Evolutionary conservation across 2,797 vertebrate genomes (phyloP).

Genomic region (Orientallactaga sibirica): DNA sequence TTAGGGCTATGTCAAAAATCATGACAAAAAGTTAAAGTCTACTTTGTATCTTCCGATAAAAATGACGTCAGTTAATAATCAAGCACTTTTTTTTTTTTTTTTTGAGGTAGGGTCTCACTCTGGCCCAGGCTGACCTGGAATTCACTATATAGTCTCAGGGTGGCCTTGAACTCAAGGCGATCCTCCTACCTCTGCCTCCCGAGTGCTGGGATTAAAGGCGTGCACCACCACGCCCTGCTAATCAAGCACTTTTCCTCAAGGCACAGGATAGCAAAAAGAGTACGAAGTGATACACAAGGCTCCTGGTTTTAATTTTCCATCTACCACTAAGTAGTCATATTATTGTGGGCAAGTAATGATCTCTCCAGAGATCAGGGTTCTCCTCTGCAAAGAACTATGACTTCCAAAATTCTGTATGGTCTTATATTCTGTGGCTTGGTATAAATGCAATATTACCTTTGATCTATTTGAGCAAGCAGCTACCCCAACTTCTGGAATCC

Average conservation of each 20-base stretch:
- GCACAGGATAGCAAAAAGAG: background rate
- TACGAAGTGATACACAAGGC: background rate
- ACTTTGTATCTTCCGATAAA: conserved; percentile 51
- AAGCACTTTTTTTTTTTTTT: no score
- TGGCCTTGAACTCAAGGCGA: no score
- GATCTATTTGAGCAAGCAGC: conserved; percentile 98
- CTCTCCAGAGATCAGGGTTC: background rate
- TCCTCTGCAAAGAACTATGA: background rate
- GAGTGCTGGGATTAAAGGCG: no score
- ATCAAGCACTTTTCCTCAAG: background rate
- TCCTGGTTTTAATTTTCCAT: conserved; percentile 16
- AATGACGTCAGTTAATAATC: conserved; percentile 17
- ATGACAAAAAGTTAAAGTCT: conserved; percentile 53
- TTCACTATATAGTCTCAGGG: no score
- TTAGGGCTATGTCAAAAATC: conserved; percentile 65
- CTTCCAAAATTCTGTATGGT: background rate
- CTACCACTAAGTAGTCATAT: background rate
- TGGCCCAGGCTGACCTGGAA: no score
- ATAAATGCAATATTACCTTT: conserved; percentile 89
- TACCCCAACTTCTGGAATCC: conserved; percentile 98
- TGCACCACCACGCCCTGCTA: no score
- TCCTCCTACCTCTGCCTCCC: no score
- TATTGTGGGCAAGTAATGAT: conserved; percentile 38
- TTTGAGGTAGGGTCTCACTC: no score
- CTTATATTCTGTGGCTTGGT: background rate